Evolutionary conservation across 2,888 invertebrate genomes (phyloP).

Genomic region (Caenorhabditis sp.): DNA sequence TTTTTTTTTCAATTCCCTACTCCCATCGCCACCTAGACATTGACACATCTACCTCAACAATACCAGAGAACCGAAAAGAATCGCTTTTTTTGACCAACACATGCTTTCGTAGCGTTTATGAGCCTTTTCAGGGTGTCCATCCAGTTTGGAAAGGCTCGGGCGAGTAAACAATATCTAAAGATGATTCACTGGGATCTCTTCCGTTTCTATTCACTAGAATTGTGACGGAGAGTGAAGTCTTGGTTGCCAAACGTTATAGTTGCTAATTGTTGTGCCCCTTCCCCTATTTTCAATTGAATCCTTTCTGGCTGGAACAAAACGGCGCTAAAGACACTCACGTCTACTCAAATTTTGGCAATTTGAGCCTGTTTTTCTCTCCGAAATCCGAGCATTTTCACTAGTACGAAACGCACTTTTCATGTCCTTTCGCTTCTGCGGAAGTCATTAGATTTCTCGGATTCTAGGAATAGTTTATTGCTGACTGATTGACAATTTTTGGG

Average conservation of each 20-base stretch:
- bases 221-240: too few relatives aligned
- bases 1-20: neutral
- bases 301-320: neutral
- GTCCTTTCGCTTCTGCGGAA: slow-evolving; percentile 1
- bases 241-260: too few relatives aligned
- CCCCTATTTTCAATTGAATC: neutral
- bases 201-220: neutral
- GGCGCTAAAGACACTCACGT: neutral
- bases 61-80: neutral
- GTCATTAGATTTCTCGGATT: neutral
- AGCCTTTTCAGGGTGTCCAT: slow-evolving; percentile 5
- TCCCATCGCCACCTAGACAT: neutral
- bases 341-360: slow-evolving; percentile 35
- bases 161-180: slow-evolving; percentile 10
- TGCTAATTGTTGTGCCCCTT: too few relatives aligned
- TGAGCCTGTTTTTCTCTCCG: too few relatives aligned
- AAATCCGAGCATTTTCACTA: slow-evolving; percentile 24
- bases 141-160: neutral
- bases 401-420: slow-evolving; percentile 5
- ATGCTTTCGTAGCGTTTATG: slow-evolving; percentile 6
- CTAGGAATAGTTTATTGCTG: slow-evolving; percentile 39
- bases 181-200: neutral
- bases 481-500: slow-evolving; percentile 1
- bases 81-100: neutral
- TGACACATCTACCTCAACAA: neutral